These are phyloP conservation scores for Orchesella cincta DNA, from an alignment of 1,140 invertebrate species.

Conservation along the genomic window DNA sequence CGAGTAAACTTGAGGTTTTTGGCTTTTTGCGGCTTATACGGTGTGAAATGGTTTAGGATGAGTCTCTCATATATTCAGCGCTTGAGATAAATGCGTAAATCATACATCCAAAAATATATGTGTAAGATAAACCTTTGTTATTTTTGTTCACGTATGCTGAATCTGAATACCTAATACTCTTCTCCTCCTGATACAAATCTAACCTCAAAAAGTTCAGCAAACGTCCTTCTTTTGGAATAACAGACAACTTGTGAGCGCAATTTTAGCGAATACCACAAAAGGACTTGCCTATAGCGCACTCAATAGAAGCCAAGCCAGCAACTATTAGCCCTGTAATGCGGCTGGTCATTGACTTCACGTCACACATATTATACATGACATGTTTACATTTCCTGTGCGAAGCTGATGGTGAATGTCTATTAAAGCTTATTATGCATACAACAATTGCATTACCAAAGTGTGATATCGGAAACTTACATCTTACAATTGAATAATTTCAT, in stretches of 20 bases:
- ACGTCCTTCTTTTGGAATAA: constrained; percentile 21
- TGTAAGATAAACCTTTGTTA: background rate
- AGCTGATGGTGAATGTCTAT: background rate
- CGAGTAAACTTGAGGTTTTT: no score
- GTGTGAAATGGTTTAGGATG: no score
- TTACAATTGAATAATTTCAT: background rate
- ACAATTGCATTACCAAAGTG: no score
- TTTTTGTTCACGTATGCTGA: background rate
- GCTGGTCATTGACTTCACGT: constrained; percentile 20
- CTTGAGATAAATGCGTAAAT: no score
- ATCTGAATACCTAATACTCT: background rate
- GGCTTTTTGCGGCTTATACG: no score
- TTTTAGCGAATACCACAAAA: background rate
- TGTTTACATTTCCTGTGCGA: constrained; percentile 19
- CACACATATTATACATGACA: constrained; percentile 13
- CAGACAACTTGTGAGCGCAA: constrained; percentile 11
- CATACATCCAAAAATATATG: background rate
- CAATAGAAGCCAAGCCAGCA: no score
- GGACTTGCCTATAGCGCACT: background rate
- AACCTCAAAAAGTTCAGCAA: constrained; percentile 21
- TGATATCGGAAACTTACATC: no score
- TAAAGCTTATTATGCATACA: no score
- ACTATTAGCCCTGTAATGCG: background rate
- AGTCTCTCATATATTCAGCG: no score
- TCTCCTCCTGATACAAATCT: constrained; percentile 8